Conservation (phyloP, 2,888 invertebrate species). For the Thereva unica region DNA sequence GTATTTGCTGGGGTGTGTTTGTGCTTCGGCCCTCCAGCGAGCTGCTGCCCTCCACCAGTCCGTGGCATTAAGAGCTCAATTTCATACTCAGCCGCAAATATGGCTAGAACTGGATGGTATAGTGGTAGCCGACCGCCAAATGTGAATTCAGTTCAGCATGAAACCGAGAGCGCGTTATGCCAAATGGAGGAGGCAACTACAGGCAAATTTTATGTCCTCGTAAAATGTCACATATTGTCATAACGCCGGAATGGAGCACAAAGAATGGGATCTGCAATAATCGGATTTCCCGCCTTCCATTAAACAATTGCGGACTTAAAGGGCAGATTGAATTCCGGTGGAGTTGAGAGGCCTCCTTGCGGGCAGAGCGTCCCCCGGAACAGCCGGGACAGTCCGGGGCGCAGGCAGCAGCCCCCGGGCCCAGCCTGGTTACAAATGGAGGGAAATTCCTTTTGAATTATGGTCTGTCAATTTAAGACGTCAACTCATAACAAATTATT, state of each 20-base stretch:
- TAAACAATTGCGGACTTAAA: not conserved
- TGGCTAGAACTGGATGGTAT: not conserved
- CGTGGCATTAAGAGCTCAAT: constrained; percentile 5
- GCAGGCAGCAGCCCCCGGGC: too few species aligned
- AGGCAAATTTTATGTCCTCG: constrained; percentile 27
- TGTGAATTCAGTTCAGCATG: constrained; percentile 27
- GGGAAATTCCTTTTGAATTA: not conserved
- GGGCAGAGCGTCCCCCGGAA: too few species aligned
- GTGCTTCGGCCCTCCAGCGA: too few species aligned
- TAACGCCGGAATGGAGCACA: constrained; percentile 14
- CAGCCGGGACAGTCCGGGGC: too few species aligned
- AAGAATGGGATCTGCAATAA: constrained; percentile 23
- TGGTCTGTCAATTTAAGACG: not conserved
- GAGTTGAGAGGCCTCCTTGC: too few species aligned
- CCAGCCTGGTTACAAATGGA: too few species aligned
- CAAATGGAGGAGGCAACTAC: constrained; percentile 16
- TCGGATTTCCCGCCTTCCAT: constrained; percentile 20
- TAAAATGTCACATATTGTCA: constrained; percentile 33
- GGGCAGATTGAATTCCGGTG: too few species aligned
- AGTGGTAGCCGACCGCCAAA: constrained; percentile 1
- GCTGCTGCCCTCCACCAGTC: not conserved
- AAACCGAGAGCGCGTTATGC: constrained; percentile 16
- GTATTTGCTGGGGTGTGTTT: too few species aligned
- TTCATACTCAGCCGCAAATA: not conserved
- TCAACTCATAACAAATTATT: constrained; percentile 22